Percentiles rank a stretch among this genome's conserved stretches.
Conservation (phyloP, 2,888 invertebrate genomes). For the Ophion costatus region DNA sequence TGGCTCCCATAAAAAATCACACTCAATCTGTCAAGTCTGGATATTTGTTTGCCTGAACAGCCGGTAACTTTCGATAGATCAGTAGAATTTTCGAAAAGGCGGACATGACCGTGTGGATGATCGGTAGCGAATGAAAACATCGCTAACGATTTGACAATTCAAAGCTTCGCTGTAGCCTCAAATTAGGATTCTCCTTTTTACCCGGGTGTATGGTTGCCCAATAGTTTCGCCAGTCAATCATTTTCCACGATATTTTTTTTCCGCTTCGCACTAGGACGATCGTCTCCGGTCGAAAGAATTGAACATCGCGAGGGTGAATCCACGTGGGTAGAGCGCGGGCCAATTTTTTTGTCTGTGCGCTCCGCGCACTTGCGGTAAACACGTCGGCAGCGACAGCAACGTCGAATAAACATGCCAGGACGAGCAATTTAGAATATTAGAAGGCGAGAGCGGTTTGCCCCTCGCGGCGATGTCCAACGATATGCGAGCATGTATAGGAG, state of each 20-base stretch:
- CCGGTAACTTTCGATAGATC: no score
- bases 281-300: background rate
- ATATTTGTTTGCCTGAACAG: no score
- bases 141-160: no score
- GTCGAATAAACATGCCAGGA: constrained; percentile 83
- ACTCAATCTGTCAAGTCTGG: no score
- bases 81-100: no score
- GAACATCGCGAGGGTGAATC: constrained; percentile 2
- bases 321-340: constrained; percentile 19
- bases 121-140: no score
- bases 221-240: background rate
- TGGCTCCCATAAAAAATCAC: no score
- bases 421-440: constrained; percentile 82
- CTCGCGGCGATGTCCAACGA: constrained; percentile 64
- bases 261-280: background rate
- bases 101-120: no score
- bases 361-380: constrained; percentile 44
- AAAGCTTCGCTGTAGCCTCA: no score
- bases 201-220: no score
- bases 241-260: background rate
- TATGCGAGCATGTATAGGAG: constrained; percentile 68
- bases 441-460: constrained; percentile 69
- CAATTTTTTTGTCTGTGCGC: constrained; percentile 11
- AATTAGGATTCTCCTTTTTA: no score
- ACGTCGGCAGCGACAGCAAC: constrained; percentile 79